These are phyloP conservation scores for Clarias macrocephalus DNA, from an alignment of 2,113 vertebrate genomes.

Conservation along the genomic window DNA sequence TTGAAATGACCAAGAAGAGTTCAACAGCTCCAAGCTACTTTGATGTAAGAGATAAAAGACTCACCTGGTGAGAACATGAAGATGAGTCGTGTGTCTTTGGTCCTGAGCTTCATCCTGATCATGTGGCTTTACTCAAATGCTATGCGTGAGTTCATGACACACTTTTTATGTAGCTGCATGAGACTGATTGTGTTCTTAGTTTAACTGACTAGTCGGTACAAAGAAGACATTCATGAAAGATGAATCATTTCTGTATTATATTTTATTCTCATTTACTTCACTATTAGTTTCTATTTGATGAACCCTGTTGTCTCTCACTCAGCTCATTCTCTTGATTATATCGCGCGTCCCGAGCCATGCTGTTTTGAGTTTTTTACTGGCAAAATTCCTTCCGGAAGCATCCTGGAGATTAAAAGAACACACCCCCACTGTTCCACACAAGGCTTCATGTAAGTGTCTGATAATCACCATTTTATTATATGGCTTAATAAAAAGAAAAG, in stretches of 20 bases:
- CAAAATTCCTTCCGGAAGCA: background rate
- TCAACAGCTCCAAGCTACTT: background rate
- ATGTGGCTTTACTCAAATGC: background rate
- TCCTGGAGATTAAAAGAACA: background rate
- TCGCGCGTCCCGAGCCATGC: background rate
- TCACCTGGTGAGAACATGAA: background rate
- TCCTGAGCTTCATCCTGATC: background rate
- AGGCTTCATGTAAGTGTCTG: background rate
- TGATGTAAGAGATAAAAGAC: background rate
- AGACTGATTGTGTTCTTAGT: too few relatives aligned
- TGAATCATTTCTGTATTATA: too few relatives aligned
- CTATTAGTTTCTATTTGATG: too few relatives aligned
- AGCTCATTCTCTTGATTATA: too few relatives aligned
- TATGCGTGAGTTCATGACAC: background rate
- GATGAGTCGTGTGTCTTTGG: background rate
- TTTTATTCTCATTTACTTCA: too few relatives aligned
- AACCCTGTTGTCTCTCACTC: too few relatives aligned
- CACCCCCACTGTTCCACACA: background rate
- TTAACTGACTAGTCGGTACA: background rate
- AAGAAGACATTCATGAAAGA: background rate
- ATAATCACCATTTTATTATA: background rate
- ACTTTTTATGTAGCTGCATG: background rate
- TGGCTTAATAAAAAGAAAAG: background rate
- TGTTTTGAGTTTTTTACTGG: background rate
- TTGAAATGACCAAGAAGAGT: too few relatives aligned